Evolutionary conservation across 64 coral and sea anemone genomes (phyloP), one percentile per base, ranked within the genome.

Genomic region (Cladopsammia gracilis): DNA sequence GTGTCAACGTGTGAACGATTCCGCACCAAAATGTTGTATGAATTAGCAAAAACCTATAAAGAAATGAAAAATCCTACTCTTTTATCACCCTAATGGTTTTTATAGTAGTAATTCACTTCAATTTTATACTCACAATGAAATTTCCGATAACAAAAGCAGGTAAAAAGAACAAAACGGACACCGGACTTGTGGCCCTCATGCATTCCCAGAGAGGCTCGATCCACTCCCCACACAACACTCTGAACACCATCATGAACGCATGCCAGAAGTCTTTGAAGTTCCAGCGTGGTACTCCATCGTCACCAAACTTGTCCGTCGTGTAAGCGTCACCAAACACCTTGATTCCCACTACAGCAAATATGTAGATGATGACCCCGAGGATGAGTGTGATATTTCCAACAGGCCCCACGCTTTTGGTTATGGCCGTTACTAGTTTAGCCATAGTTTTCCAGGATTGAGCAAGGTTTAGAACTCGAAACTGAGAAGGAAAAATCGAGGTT

Each of bases 201-300:
- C 96, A 98, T 43, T 98, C 92, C 96, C 96, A 98, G 3, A 98
- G 89, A 4, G 96, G 96, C 25, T 98, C 96, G 10, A 98, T 84
- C 96, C 96, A 98, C 71, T 99, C 98, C 5, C 98, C 93, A 56
- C 98, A 99, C 62, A 99, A 25, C 10, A 99, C 90, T 60, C 98
- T 88, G 62, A 99, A 99, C 51, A 99, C 85, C 90, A 99, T 99
- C 98, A 99, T 96, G 26, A 99, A 99, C 0, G 98, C 89, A 18
- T 99, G 98, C 71, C 91, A 71, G 58, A 99, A 99, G 34, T 99
- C 98, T 4, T 87, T 93, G 59, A 99, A 95, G 22, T 99, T 99
- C 98, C 98, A 99, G 47, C 94, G 88, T 7, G 94, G 98, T 46
- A 96, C 85, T 25, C 78, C 76, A 51, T 64, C 54, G 13, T 92